Evolutionary conservation across 1,140 invertebrate genomes (phyloP).

Genomic region (Calephelis virginiensis): DNA sequence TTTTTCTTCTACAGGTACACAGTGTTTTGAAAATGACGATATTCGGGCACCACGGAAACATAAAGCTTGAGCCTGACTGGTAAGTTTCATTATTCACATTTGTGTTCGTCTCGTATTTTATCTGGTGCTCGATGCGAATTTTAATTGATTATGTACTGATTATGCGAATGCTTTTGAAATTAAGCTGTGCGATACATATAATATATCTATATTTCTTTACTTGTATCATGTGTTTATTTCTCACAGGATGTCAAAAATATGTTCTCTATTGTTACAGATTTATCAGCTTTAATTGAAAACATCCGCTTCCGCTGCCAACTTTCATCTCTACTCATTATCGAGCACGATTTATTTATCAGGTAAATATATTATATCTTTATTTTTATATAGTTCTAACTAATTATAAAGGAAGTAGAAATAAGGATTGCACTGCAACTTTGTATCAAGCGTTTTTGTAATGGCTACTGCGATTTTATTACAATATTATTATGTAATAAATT

Average conservation of each 20-base stretch:
- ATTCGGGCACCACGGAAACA: neutral
- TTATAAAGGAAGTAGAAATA: slow-evolving; percentile 2
- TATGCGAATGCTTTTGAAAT: slow-evolving; percentile 23
- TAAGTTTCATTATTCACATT: slow-evolving; percentile 35
- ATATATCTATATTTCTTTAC: neutral
- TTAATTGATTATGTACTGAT: slow-evolving; percentile 27
- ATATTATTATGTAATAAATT: neutral
- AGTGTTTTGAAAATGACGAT: slow-evolving; percentile 16
- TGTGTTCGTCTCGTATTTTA: neutral
- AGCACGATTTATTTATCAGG: slow-evolving; percentile 1
- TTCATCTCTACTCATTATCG: neutral
- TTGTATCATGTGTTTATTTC: slow-evolving; percentile 10
- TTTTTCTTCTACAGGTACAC: slow-evolving; percentile 27
- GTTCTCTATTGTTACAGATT: slow-evolving; percentile 40
- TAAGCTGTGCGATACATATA: slow-evolving; percentile 5
- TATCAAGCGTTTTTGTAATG: neutral
- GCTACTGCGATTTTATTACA: neutral
- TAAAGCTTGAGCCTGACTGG: slow-evolving; percentile 27
- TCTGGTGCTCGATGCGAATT: slow-evolving; percentile 21
- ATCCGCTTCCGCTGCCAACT: neutral
- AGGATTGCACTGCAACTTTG: slow-evolving; percentile 1
- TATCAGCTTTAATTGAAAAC: neutral
- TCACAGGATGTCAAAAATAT: slow-evolving; percentile 15
- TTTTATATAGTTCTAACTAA: neutral
- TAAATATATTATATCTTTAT: slow-evolving; percentile 5